Evolutionary conservation across 2,113 vertebrate genomes (phyloP), one percentile per base, ranked within the genome.

Genomic region (Ophiodon elongatus): DNA sequence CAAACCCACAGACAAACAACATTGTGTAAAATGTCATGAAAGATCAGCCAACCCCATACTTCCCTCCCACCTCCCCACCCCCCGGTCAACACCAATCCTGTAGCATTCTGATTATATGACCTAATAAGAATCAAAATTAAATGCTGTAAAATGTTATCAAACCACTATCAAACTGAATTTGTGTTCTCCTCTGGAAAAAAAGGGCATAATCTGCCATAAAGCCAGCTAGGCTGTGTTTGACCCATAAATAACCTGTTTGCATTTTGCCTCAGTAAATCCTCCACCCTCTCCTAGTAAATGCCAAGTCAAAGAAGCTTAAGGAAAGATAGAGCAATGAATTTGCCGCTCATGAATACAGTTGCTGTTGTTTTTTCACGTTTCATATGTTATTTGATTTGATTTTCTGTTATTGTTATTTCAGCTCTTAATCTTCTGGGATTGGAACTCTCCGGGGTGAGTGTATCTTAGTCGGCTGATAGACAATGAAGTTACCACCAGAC

Each of bases 201-300:
- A 4, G 56, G 76, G 50, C 80, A 87, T 95, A 95, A 95, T 94
- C 95, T 94, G 87, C 88, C 82, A 91, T 87, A 93, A 95, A 94
- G 85, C 92, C 91, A 84, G 81, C 87, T 89, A 93, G 92, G 82
- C 92, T 89, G 92, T 82, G 77, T 93, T 93, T 96, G 95, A 96
- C 94, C 94, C 92, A 95, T 94, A 93, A 95, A 95, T 94, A 94
- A 76, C 86, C 88, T 93, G 91, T 94, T 94, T 94, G 92, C 88
- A 84, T 92, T 90, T 88, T 89, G 87, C 74, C 74, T 79, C 76
- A 88, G 92, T 87, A 94, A 93, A 93, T 94, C 93, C 90, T 91
- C 80, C 82, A 15, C 85, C 90, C 88, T 84, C 87, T 87, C 69
- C 52, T 65, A 13, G 80, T 89, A 91, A 95, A 93, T 84, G 92